These are phyloP conservation scores for Dysmachus trigonus DNA, from an alignment of 2,888 invertebrate genomes.

Conservation along the genomic window DNA sequence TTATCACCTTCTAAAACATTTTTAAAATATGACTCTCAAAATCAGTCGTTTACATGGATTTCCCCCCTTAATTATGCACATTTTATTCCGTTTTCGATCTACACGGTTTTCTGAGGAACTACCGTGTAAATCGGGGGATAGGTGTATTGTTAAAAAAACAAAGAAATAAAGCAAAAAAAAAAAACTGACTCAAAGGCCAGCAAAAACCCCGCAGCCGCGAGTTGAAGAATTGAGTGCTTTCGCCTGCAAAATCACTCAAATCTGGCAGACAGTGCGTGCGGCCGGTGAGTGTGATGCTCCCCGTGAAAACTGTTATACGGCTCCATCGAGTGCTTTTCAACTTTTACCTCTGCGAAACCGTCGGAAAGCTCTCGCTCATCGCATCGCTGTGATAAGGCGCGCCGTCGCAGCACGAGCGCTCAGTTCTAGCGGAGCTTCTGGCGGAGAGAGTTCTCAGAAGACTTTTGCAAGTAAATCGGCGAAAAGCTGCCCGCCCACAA, in stretches of 20 bases:
- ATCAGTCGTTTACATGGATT: too few species aligned
- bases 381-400: not conserved
- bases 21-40: too few species aligned
- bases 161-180: not conserved
- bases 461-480: not conserved
- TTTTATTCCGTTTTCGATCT: too few species aligned
- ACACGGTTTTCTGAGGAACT: too few species aligned
- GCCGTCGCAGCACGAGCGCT: not conserved
- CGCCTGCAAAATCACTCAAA: not conserved
- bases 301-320: not conserved
- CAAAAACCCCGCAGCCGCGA: not conserved
- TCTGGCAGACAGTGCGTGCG: not conserved
- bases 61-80: too few species aligned
- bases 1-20: too few species aligned
- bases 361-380: not conserved
- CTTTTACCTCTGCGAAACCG: not conserved
- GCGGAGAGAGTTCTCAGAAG: not conserved
- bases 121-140: too few species aligned
- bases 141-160: too few species aligned
- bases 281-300: not conserved
- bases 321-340: not conserved
- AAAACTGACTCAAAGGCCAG: not conserved
- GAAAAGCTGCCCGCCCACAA: not conserved
- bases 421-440: not conserved
- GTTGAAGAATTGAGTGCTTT: not conserved